A percentile compares a stretch with the other conserved stretches of the same genome.
Conservation (phyloP, 2,797 vertebrate species). For the Pseudotriccus pelzelni region DNA sequence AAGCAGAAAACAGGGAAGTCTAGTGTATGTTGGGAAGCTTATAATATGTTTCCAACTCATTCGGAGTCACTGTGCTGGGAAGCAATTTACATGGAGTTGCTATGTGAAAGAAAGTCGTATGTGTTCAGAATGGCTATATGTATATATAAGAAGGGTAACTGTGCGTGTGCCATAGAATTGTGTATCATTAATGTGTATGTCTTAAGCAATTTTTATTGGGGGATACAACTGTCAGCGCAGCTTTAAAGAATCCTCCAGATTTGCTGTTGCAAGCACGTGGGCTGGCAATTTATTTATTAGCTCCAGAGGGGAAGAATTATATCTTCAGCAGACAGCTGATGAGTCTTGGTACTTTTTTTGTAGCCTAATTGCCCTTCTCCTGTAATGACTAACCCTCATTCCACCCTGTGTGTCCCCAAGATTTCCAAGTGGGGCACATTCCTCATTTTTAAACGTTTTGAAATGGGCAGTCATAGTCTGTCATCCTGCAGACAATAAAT, state of each 20-base stretch:
- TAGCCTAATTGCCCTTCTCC: neutral
- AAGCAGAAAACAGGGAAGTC: neutral
- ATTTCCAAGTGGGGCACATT: neutral
- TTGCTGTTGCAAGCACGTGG: neutral
- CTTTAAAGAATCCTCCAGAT: neutral
- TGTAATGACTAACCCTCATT: neutral
- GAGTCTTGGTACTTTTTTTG: neutral
- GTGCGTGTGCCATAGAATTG: neutral
- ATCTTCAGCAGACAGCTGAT: neutral
- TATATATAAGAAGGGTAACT: constrained; percentile 1
- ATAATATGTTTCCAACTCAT: neutral
- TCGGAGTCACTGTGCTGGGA: neutral
- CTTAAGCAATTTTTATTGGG: constrained; percentile 18
- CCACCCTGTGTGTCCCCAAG: neutral
- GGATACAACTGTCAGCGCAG: neutral
- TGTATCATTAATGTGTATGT: neutral
- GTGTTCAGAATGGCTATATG: neutral
- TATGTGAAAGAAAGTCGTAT: neutral
- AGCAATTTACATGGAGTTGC: neutral
- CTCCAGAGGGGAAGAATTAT: neutral
- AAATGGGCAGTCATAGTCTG: constrained; percentile 92
- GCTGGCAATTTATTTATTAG: neutral
- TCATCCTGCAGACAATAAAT: constrained; percentile 97
- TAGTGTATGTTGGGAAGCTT: neutral
- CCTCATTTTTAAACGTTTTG: constrained; percentile 82